A percentile compares a stretch with the other conserved stretches of the same genome.
phyloP scores from a whole-genome alignment of 37 sponge, comb jelly and placozoan species.

The Beroe forskalii region DNA sequence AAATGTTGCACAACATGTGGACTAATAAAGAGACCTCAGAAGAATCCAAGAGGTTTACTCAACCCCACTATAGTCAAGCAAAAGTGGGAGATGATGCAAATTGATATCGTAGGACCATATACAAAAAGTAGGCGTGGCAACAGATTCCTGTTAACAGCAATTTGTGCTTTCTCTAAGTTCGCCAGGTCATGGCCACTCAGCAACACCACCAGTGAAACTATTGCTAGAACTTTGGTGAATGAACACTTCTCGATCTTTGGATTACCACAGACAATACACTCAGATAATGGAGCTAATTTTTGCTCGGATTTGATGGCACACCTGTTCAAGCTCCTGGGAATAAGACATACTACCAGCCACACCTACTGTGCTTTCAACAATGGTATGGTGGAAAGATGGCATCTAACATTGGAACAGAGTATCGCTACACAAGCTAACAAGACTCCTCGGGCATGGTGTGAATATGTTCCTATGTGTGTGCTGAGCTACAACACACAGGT shows the following conservation, averaged over 20 bases:
- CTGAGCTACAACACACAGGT: slow-evolving; percentile 59
- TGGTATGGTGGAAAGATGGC: background rate
- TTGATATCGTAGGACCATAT: background rate
- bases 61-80: background rate
- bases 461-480: background rate
- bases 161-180: background rate
- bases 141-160: background rate
- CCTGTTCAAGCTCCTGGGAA: background rate
- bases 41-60: background rate
- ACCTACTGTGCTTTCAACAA: background rate
- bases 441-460: background rate
- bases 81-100: background rate
- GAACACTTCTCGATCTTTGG: background rate
- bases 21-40: background rate
- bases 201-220: background rate
- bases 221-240: background rate
- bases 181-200: background rate
- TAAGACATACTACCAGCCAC: background rate
- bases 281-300: background rate
- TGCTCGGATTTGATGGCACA: background rate
- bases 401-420: background rate
- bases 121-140: background rate
- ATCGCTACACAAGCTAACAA: background rate
- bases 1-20: background rate
- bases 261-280: background rate